Evolutionary conservation across 2,888 invertebrate species (phyloP).

Genomic region (Nymphalis polychloros): DNA sequence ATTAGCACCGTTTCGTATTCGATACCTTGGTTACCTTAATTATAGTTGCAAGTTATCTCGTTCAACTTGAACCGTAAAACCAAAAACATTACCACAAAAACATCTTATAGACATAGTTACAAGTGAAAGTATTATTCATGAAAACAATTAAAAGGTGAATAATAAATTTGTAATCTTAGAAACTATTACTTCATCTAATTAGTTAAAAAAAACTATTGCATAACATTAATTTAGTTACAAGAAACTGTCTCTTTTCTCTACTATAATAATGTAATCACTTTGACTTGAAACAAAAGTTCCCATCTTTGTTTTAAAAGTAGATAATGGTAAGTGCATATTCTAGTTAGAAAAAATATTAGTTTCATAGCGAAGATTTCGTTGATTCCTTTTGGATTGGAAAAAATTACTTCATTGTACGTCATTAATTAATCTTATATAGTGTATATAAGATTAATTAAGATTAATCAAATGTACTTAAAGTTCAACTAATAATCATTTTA

Average conservation of each 20-base stretch:
- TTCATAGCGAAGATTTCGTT: too few relatives aligned
- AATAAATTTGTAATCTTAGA: conserved; percentile 23
- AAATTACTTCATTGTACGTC: background rate
- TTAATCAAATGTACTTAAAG: too few relatives aligned
- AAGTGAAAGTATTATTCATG: conserved; percentile 27
- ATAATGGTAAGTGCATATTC: conserved; percentile 25
- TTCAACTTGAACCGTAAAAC: background rate
- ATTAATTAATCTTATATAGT: too few relatives aligned
- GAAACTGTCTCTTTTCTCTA: conserved; percentile 59
- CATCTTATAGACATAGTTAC: background rate
- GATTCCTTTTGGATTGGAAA: background rate
- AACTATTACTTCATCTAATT: conserved; percentile 38
- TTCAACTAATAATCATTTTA: too few relatives aligned
- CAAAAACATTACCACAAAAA: background rate
- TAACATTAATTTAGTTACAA: conserved; percentile 55
- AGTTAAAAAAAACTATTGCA: conserved; percentile 50
- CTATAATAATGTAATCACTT: conserved; percentile 44
- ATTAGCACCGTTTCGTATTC: too few relatives aligned
- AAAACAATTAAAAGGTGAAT: conserved; percentile 20
- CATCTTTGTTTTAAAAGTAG: conserved; percentile 44
- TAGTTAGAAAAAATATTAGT: background rate
- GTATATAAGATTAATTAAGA: too few relatives aligned
- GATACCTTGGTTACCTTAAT: too few relatives aligned
- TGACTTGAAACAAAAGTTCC: conserved; percentile 42
- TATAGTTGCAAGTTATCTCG: background rate